These are phyloP conservation scores for Diarsia brunnea DNA, from an alignment of 2,888 invertebrate species.

Conservation along the genomic window DNA sequence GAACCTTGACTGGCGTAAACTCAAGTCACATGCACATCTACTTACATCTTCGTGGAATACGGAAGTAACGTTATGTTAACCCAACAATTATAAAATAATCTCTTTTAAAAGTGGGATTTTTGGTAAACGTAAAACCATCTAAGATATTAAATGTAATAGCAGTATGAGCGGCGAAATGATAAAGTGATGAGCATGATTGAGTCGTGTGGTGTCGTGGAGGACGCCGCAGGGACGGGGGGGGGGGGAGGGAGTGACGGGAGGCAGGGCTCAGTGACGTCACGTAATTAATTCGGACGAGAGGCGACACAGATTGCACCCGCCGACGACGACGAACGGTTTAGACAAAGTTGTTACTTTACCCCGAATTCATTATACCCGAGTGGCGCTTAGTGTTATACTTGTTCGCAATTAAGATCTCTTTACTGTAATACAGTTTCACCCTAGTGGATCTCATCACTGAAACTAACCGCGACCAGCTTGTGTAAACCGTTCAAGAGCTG, in stretches of 20 bases:
- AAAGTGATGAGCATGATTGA: slow-evolving; percentile 36
- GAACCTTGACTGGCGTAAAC: not conserved
- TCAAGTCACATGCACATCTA: not conserved
- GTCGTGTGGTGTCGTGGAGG: slow-evolving; percentile 17
- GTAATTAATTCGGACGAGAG: slow-evolving; percentile 37
- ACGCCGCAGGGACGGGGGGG: not conserved
- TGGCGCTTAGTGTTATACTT: slow-evolving; percentile 1
- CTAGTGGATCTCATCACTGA: not conserved
- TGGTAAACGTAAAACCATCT: not conserved
- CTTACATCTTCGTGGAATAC: not conserved
- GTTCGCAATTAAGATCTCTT: not conserved
- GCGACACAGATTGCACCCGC: slow-evolving; percentile 28
- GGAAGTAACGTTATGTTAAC: not conserved
- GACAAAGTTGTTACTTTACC: slow-evolving; percentile 26
- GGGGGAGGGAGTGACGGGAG: not conserved
- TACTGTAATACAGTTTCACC: not conserved
- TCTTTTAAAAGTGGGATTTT: not conserved
- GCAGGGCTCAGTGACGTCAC: not conserved
- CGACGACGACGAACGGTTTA: slow-evolving; percentile 3
- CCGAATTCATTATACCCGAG: not conserved
- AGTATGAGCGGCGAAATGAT: slow-evolving; percentile 10
- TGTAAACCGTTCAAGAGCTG: not conserved
- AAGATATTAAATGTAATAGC: slow-evolving; percentile 8
- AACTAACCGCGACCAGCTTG: not conserved
- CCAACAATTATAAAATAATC: not conserved